Percentiles rank a stretch among this genome's conserved stretches.
Conservation (phyloP, 2,113 vertebrate species). For the Callopanchax toddi region DNA sequence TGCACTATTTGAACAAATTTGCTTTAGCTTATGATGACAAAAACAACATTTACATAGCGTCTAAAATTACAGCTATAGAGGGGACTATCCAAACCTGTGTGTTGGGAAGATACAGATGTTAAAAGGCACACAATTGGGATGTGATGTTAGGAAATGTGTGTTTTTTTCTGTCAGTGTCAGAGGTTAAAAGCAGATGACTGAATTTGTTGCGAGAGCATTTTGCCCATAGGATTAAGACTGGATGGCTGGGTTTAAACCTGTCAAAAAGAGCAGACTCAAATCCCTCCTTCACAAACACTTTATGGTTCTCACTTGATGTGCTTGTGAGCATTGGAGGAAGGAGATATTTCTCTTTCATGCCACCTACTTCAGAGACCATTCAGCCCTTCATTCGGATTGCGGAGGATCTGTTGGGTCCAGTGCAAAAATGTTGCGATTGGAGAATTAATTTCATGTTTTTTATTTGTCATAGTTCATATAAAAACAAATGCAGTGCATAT, state of each 20-base stretch:
- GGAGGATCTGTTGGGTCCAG: conserved; percentile 59
- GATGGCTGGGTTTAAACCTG: conserved; percentile 79
- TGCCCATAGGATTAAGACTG: conserved; percentile 79
- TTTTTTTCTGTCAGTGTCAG: conserved; percentile 73
- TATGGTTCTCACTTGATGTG: conserved; percentile 73
- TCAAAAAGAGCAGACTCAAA: conserved; percentile 78
- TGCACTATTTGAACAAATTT: neutral
- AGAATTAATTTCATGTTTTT: conserved; percentile 43
- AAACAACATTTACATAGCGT: neutral
- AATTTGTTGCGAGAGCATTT: conserved; percentile 76
- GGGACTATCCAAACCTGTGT: conserved; percentile 2
- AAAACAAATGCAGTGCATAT: neutral
- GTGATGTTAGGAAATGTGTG: conserved; percentile 57
- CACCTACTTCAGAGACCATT: conserved; percentile 74
- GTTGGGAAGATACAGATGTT: conserved; percentile 38
- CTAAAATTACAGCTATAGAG: neutral
- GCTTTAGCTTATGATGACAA: neutral
- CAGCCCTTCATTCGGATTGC: conserved; percentile 72
- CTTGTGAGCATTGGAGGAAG: conserved; percentile 72
- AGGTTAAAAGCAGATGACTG: conserved; percentile 78
- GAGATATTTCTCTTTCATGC: conserved; percentile 78
- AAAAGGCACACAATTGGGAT: conserved; percentile 52
- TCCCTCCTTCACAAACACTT: conserved; percentile 79
- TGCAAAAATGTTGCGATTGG: conserved; percentile 48
- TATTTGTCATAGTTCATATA: neutral